Percentiles rank a stretch among this genome's conserved stretches.
Evolutionary conservation across 2,113 vertebrate species (phyloP).

Genomic region (Phainopepla nitens): DNA sequence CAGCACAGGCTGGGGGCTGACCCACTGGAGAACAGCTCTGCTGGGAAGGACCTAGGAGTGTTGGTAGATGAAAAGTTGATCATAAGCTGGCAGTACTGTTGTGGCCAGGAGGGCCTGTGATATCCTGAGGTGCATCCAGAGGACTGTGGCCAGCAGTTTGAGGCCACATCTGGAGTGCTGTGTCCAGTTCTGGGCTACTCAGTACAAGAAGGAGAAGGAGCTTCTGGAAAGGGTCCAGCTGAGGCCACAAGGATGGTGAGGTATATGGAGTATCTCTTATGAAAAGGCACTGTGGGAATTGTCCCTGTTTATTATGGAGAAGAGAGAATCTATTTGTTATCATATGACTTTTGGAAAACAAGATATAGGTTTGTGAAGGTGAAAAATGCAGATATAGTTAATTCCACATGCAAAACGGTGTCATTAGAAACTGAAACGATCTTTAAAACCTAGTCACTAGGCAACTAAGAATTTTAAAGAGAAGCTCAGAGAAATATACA

Average conservation of each 20-base stretch:
- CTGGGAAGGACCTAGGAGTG: not conserved
- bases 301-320: not conserved
- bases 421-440: not conserved
- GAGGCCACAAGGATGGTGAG: not conserved
- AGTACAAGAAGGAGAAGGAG: not conserved
- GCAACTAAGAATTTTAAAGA: not conserved
- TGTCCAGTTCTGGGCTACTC: not conserved
- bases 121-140: not conserved
- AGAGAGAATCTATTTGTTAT: not conserved
- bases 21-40: not conserved
- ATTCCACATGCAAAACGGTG: not conserved
- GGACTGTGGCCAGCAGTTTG: not conserved
- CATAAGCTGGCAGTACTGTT: not conserved
- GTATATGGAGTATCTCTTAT: not conserved
- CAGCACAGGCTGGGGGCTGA: not conserved
- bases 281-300: not conserved
- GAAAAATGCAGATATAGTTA: not conserved
- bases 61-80: not conserved
- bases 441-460: not conserved
- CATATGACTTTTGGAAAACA: not conserved
- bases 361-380: not conserved
- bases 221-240: not conserved
- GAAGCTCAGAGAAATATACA: not conserved
- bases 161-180: not conserved
- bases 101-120: not conserved